Percentiles rank a stretch among this genome's conserved stretches.
These are phyloP conservation scores for Proctacanthus coquilletti DNA, from an alignment of 1,140 invertebrate species.

Conservation along the genomic window DNA sequence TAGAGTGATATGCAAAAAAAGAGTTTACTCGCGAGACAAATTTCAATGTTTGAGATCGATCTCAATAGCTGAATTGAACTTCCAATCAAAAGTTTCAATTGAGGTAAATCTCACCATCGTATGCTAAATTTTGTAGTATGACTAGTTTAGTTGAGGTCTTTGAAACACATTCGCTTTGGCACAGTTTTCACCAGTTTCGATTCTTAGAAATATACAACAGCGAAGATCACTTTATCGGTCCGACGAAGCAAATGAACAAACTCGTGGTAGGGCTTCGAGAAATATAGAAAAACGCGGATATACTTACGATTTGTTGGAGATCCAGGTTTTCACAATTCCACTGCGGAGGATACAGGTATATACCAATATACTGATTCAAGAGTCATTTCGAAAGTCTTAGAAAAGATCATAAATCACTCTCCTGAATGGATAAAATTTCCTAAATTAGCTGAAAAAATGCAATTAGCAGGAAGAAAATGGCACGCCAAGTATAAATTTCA, in stretches of 20 bases:
- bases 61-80: too few relatives aligned
- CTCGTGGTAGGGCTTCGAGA: conserved; percentile 8
- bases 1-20: too few relatives aligned
- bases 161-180: too few relatives aligned
- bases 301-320: conserved; percentile 12
- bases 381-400: conserved; percentile 8
- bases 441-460: background rate
- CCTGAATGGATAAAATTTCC: conserved; percentile 9
- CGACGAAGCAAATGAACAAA: conserved; percentile 9
- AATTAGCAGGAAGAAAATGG: background rate
- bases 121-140: too few relatives aligned
- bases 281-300: conserved; percentile 8
- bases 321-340: conserved; percentile 13
- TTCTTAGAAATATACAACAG: too few relatives aligned
- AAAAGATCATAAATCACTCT: conserved; percentile 9
- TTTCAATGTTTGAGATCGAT: too few relatives aligned
- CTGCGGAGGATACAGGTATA: conserved; percentile 11
- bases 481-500: conserved; percentile 1
- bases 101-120: too few relatives aligned
- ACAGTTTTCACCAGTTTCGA: too few relatives aligned
- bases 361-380: conserved; percentile 11
- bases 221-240: too few relatives aligned
- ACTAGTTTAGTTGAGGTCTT: too few relatives aligned
- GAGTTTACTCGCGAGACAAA: too few relatives aligned
- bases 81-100: too few relatives aligned